Percentiles rank a stretch among this genome's conserved stretches.
Evolutionary conservation across 2,797 vertebrate genomes (phyloP).

Genomic region (Gadopsis bispinosus): DNA sequence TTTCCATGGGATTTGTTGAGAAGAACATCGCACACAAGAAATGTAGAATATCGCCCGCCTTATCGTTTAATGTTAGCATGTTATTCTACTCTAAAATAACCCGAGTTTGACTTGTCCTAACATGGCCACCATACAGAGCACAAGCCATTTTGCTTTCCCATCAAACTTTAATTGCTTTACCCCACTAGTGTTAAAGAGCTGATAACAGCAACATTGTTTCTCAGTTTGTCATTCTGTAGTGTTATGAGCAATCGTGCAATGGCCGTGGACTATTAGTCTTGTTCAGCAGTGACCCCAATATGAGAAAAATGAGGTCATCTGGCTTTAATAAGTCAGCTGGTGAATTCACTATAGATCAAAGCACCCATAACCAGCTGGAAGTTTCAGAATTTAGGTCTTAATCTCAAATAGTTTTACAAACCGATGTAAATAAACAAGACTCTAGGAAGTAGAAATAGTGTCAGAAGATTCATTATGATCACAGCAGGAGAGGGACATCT

Average conservation of each 20-base stretch:
- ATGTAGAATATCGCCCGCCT: neutral
- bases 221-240: neutral
- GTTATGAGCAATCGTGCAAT: neutral
- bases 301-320: slow-evolving; percentile 6
- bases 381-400: too few species aligned
- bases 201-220: neutral
- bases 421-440: slow-evolving; percentile 9
- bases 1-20: neutral
- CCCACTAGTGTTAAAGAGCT: neutral
- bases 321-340: neutral
- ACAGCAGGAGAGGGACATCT: slow-evolving; percentile 1
- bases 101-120: neutral
- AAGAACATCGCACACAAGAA: neutral
- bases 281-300: neutral
- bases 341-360: slow-evolving; percentile 11
- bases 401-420: neutral
- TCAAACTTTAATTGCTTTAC: neutral
- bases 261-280: neutral
- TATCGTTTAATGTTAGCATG: neutral
- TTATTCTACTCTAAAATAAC: neutral
- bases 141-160: neutral
- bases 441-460: neutral
- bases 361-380: neutral
- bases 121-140: neutral
- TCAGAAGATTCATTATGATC: slow-evolving; percentile 1